Evolutionary conservation across 2,797 vertebrate species (phyloP), one percentile per base, ranked within the genome.

Genomic region (Brotula barbata): DNA sequence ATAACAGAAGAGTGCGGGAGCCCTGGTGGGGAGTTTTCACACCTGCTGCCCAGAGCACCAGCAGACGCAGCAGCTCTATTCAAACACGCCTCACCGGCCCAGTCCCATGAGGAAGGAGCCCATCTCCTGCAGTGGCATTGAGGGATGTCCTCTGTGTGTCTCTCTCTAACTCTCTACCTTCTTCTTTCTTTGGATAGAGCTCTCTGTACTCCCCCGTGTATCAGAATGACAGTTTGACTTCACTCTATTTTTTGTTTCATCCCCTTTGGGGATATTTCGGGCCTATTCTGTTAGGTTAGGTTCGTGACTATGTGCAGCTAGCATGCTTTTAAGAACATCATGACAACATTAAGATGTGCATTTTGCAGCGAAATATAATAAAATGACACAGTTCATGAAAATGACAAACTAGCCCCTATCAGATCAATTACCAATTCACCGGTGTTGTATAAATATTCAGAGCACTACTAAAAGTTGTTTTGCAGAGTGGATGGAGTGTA

Each of bases 61-160:
- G 82, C 82, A 81, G 80, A 86, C 74, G 74, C 83, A 73, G 74
- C 83, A 73, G 82, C 68, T 84, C 85, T 81, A 88, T 81, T 84
- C 79, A 85, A 77, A 78, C 68, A 73, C 49, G 58, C 69, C 68
- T 71, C 45, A 59, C 68, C 58, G 60, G 59, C 33, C 60, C 51
- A 46, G 33, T 87, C 89, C 87, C 87, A 70, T 64, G 85, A 88
- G 87, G 79, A 84, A 82, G 64, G 45, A 85, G 75, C 65, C 80
- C 81, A 77, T 86, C 85, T 89, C 79, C 84, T 87, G 80, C 79
- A 82, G 78, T 87, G 88, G 86, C 83, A 87, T 80, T 89, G 88
- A 90, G 78, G 75, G 83, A 89, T 87, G 85, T 88, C 75, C 81
- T 82, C 68, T 75, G 48, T 68, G 46, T 48, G 43, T 41, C 25